A percentile compares a stretch with the other conserved stretches of the same genome.
Evolutionary conservation across 2,113 vertebrate species (phyloP).

Genomic region (Apteryx owenii): DNA sequence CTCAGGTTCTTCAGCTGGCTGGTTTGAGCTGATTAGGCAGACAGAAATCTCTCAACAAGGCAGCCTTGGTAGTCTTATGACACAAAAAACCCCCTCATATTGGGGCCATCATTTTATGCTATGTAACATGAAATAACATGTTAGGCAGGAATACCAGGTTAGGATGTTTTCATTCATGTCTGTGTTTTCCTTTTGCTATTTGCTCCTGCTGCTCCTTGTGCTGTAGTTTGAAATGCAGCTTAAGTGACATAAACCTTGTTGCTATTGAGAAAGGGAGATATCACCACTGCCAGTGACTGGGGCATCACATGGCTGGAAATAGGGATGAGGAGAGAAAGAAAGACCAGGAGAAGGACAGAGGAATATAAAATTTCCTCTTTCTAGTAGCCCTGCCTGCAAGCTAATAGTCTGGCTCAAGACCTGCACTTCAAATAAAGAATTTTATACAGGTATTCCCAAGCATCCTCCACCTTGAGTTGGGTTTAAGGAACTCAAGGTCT

Average conservation of each 20-base stretch:
- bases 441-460: neutral
- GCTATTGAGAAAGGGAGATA: neutral
- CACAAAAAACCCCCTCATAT: neutral
- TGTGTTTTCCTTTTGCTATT: neutral
- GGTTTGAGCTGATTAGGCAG: neutral
- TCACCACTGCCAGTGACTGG: accelerated
- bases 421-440: neutral
- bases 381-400: neutral
- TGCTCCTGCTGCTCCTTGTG: neutral
- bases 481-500: neutral
- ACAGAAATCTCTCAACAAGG: neutral
- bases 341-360: neutral
- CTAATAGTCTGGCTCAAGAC: neutral
- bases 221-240: neutral
- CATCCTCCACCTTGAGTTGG: neutral
- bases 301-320: neutral
- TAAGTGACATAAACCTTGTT: neutral
- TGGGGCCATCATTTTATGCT: neutral
- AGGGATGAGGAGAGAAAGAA: neutral
- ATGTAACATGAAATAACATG: neutral
- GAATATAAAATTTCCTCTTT: neutral
- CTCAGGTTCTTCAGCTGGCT: neutral
- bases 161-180: neutral
- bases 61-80: neutral
- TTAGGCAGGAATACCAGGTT: neutral